These are phyloP conservation scores for Tinea pellionella DNA, from an alignment of 2,888 invertebrate species.

Conservation along the genomic window DNA sequence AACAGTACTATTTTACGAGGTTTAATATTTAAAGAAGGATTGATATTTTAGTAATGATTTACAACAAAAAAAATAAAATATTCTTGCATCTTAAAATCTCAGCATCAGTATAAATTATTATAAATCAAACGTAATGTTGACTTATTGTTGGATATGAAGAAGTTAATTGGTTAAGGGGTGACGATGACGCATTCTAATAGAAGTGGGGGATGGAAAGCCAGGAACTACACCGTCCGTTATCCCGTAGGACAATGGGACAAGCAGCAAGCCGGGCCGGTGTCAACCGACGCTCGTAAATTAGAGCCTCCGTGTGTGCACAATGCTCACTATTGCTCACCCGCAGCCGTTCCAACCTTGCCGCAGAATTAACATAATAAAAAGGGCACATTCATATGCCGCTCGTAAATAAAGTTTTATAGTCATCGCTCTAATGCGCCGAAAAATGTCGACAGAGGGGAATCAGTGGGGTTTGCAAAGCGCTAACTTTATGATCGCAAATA, in stretches of 20 bases:
- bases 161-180: constrained; percentile 7
- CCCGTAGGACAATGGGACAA: constrained; percentile 3
- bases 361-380: constrained; percentile 64
- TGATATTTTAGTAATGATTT: background rate
- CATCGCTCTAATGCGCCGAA: constrained; percentile 54
- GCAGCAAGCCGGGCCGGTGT: constrained; percentile 18
- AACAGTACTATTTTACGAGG: no score
- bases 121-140: background rate
- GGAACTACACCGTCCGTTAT: constrained; percentile 10
- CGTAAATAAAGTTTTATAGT: constrained; percentile 63
- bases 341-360: constrained; percentile 23
- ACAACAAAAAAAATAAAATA: background rate
- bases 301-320: constrained; percentile 29
- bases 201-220: constrained; percentile 3
- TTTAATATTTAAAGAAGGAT: no score
- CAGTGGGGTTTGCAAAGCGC: constrained; percentile 17
- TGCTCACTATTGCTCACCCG: constrained; percentile 31
- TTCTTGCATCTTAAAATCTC: background rate
- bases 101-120: background rate
- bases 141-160: constrained; percentile 4
- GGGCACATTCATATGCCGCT: constrained; percentile 50
- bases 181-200: constrained; percentile 1
- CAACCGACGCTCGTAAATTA: constrained; percentile 41
- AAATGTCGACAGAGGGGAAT: constrained; percentile 40
- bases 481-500: constrained; percentile 25